These are phyloP conservation scores for Chaenogobius annularis DNA, from an alignment of 2,113 vertebrate species.

Conservation along the genomic window DNA sequence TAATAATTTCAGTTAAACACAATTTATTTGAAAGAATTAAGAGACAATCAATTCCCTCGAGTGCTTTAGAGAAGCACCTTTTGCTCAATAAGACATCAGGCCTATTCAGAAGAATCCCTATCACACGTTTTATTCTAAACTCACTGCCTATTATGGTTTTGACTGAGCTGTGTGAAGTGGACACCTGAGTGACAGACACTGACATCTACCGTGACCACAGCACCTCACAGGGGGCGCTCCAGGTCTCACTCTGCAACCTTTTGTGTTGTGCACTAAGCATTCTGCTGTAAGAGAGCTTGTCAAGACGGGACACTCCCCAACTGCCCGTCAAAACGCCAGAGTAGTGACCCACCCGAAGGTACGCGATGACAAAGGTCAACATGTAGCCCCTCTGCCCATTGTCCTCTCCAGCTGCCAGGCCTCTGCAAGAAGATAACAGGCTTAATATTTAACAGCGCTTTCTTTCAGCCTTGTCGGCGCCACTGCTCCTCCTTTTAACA, in stretches of 20 bases:
- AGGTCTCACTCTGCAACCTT: constrained; percentile 58
- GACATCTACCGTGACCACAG: constrained; percentile 62
- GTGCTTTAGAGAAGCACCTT: not conserved
- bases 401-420: constrained; percentile 98
- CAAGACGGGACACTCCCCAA: constrained; percentile 41
- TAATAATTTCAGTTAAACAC: not conserved
- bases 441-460: constrained; percentile 77
- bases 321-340: constrained; percentile 52
- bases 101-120: not conserved
- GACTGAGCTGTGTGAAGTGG: constrained; percentile 15
- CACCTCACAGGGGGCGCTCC: constrained; percentile 45
- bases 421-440: constrained; percentile 84
- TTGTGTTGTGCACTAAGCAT: constrained; percentile 42
- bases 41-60: not conserved
- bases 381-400: constrained; percentile 99
- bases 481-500: constrained; percentile 46
- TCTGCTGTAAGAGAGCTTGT: constrained; percentile 42
- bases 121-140: not conserved
- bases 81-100: not conserved
- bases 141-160: constrained; percentile 41
- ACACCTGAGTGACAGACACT: constrained; percentile 37
- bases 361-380: constrained; percentile 97
- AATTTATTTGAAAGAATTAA: not conserved
- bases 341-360: constrained; percentile 89
- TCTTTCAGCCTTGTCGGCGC: constrained; percentile 53